Percentiles rank a stretch among this genome's conserved stretches.
Evolutionary conservation across 1,140 invertebrate genomes (phyloP).

Genomic region (Microplitis mediator): DNA sequence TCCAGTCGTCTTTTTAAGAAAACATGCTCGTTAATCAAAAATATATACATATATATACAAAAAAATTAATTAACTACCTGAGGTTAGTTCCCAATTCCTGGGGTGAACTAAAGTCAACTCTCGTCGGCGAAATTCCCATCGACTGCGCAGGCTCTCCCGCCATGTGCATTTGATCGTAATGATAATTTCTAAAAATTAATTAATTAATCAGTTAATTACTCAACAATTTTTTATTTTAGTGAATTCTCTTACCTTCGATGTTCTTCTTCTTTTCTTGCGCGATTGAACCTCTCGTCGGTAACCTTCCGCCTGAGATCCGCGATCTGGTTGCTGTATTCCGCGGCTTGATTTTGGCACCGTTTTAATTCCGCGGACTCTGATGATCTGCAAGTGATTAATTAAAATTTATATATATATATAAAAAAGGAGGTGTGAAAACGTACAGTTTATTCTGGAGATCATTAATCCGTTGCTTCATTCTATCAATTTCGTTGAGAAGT

Average conservation of each 20-base stretch:
- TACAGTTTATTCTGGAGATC: conserved; percentile 64
- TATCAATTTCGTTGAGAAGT: conserved; percentile 59
- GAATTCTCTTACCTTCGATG: conserved; percentile 44
- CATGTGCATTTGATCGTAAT: too few relatives aligned
- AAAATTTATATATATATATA: neutral
- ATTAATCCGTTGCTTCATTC: conserved; percentile 55
- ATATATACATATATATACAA: too few relatives aligned
- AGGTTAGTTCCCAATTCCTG: too few relatives aligned
- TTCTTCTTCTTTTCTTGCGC: conserved; percentile 52
- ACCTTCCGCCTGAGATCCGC: conserved; percentile 63
- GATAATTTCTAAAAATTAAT: neutral
- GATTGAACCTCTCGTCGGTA: conserved; percentile 64
- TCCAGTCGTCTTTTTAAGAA: too few relatives aligned
- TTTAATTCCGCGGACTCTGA: conserved; percentile 61
- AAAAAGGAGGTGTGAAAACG: conserved; percentile 37
- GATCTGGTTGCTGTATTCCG: conserved; percentile 64
- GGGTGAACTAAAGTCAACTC: too few relatives aligned
- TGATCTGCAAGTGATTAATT: conserved; percentile 44
- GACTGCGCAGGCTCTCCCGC: too few relatives aligned
- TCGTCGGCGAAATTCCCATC: too few relatives aligned
- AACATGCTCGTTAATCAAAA: too few relatives aligned
- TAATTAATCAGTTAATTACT: too few relatives aligned
- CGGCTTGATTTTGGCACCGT: conserved; percentile 63
- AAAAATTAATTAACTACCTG: too few relatives aligned
- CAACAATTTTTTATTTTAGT: too few relatives aligned